Percentiles rank a stretch among this genome's conserved stretches.
Evolutionary conservation across 2,797 vertebrate species (phyloP).

Genomic region (Cichlasoma orientale): DNA sequence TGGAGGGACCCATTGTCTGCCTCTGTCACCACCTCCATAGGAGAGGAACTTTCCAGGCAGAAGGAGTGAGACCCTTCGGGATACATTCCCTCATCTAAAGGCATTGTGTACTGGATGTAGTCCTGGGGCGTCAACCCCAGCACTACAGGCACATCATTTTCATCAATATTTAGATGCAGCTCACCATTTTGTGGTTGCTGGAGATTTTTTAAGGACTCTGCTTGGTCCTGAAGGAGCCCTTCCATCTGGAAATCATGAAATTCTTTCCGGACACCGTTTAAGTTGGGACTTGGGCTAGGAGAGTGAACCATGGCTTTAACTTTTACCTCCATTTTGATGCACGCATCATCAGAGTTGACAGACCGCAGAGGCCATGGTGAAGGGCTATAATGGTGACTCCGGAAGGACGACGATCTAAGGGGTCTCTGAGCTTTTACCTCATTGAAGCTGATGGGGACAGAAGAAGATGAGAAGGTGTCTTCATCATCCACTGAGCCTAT

Average conservation of each 20-base stretch:
- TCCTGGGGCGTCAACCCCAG: constrained; percentile 96
- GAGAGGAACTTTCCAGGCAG: constrained; percentile 91
- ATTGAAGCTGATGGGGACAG: constrained; percentile 92
- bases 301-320: constrained; percentile 97
- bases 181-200: constrained; percentile 87
- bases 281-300: constrained; percentile 89
- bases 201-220: constrained; percentile 83
- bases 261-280: constrained; percentile 94
- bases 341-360: constrained; percentile 92
- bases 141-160: constrained; percentile 95
- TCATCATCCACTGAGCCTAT: constrained; percentile 89
- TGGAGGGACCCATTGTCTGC: constrained; percentile 82
- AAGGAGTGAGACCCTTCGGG: constrained; percentile 91
- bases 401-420: constrained; percentile 90
- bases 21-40: constrained; percentile 93
- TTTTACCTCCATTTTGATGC: constrained; percentile 96
- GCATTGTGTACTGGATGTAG: constrained; percentile 99
- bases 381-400: constrained; percentile 96
- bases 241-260: constrained; percentile 92
- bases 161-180: constrained; percentile 92
- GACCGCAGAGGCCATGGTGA: constrained; percentile 95
- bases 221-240: constrained; percentile 87
- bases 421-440: constrained; percentile 93
- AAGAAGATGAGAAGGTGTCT: constrained; percentile 94
- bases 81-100: constrained; percentile 99